These are phyloP conservation scores for Carposina sasakii DNA, from an alignment of 1,140 invertebrate species.

Conservation along the genomic window DNA sequence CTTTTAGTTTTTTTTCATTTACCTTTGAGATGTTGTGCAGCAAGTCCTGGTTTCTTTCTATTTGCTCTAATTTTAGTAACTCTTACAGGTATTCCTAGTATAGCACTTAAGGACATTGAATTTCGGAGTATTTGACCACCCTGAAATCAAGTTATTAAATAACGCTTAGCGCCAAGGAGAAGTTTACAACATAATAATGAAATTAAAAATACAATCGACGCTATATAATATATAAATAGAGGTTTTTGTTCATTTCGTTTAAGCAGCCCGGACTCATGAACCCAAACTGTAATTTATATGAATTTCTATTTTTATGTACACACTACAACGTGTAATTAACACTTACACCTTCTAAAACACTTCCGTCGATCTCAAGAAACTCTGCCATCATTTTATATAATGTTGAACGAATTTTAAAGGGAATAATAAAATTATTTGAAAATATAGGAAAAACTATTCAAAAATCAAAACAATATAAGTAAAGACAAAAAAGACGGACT, in stretches of 20 bases:
- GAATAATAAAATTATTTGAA: too few species aligned
- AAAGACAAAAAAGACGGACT: too few species aligned
- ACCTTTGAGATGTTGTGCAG: conserved; percentile 91
- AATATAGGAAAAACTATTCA: too few species aligned
- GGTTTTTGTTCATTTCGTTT: not conserved
- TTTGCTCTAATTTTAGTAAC: conserved; percentile 87
- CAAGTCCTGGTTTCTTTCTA: conserved; percentile 85
- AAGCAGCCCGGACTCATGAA: too few species aligned
- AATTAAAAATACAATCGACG: conserved; percentile 9
- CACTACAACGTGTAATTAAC: too few species aligned
- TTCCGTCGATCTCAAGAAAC: conserved; percentile 76
- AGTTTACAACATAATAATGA: conserved; percentile 14
- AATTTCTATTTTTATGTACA: too few species aligned
- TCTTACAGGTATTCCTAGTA: conserved; percentile 81
- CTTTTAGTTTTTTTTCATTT: not conserved
- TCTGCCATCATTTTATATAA: conserved; percentile 38
- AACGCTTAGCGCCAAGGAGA: too few species aligned
- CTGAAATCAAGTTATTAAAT: conserved; percentile 67
- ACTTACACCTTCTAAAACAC: conserved; percentile 77
- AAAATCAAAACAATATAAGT: too few species aligned
- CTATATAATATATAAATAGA: not conserved
- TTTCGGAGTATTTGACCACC: conserved; percentile 92
- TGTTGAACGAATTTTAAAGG: too few species aligned
- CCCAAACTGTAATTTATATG: too few species aligned
- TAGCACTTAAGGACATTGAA: conserved; percentile 83